Conservation (phyloP, 2,888 invertebrate genomes). For the Tuberolachnus salignus region DNA sequence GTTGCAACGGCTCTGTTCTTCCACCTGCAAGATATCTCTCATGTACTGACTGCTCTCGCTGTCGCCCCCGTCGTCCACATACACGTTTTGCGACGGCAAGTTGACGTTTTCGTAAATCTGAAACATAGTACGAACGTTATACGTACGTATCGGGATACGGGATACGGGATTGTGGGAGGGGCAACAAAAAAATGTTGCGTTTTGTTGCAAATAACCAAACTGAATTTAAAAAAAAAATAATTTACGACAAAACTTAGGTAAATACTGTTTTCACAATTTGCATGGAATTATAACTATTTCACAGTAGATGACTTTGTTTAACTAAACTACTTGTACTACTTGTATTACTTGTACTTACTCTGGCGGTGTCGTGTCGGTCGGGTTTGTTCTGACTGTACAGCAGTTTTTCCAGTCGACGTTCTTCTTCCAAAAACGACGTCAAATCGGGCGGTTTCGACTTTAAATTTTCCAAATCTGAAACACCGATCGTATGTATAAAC, state of each 20-base stretch:
- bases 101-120: slow-evolving; percentile 72
- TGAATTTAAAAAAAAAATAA: background rate
- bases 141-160: no score
- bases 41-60: slow-evolving; percentile 71
- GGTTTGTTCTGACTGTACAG: slow-evolving; percentile 72
- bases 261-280: no score
- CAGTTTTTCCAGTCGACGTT: slow-evolving; percentile 77
- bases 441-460: slow-evolving; percentile 72
- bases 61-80: slow-evolving; percentile 71
- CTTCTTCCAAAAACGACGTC: slow-evolving; percentile 79
- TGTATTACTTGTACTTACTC: no score
- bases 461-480: slow-evolving; percentile 66
- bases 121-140: slow-evolving; percentile 59
- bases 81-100: slow-evolving; percentile 68
- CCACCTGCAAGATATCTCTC: slow-evolving; percentile 70
- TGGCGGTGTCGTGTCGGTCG: slow-evolving; percentile 24
- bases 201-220: no score
- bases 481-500: background rate
- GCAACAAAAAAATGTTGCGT: no score
- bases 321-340: no score
- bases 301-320: no score
- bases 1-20: slow-evolving; percentile 68
- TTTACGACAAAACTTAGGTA: background rate
- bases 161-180: no score
- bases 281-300: no score